A percentile compares a stretch with the other conserved stretches of the same genome.
Evolutionary conservation across 2,113 vertebrate species (phyloP).

Genomic region (Copsychus sechellarum): DNA sequence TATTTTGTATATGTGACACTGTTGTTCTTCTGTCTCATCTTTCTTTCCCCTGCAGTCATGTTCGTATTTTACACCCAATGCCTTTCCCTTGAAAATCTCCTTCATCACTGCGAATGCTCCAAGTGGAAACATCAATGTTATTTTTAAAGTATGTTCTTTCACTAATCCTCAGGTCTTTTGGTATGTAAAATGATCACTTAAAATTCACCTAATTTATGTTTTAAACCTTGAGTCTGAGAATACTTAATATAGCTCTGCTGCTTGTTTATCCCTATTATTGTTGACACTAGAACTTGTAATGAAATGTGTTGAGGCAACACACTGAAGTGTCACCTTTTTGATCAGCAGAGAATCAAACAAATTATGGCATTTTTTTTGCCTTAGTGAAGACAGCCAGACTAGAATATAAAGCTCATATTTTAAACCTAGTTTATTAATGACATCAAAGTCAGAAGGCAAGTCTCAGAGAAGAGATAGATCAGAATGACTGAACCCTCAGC

Average conservation of each 20-base stretch:
- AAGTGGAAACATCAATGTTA: slow-evolving; percentile 70
- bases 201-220: background rate
- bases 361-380: background rate
- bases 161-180: background rate
- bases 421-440: background rate
- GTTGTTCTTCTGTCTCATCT: slow-evolving; percentile 5
- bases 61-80: slow-evolving; percentile 77
- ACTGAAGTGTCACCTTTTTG: background rate
- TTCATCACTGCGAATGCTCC: slow-evolving; percentile 69
- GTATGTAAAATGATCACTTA: background rate
- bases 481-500: background rate
- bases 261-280: background rate
- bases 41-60: slow-evolving; percentile 59
- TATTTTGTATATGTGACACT: background rate
- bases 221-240: background rate
- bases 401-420: background rate
- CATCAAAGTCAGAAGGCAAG: background rate
- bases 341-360: background rate
- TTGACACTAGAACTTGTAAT: background rate
- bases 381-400: background rate
- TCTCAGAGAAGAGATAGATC: background rate
- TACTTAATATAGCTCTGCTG: background rate
- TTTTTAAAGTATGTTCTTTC: slow-evolving; percentile 75
- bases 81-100: slow-evolving; percentile 75
- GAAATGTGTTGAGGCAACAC: background rate